These are phyloP conservation scores for Parapsyche elsis DNA, from an alignment of 1,140 invertebrate species.

Conservation along the genomic window DNA sequence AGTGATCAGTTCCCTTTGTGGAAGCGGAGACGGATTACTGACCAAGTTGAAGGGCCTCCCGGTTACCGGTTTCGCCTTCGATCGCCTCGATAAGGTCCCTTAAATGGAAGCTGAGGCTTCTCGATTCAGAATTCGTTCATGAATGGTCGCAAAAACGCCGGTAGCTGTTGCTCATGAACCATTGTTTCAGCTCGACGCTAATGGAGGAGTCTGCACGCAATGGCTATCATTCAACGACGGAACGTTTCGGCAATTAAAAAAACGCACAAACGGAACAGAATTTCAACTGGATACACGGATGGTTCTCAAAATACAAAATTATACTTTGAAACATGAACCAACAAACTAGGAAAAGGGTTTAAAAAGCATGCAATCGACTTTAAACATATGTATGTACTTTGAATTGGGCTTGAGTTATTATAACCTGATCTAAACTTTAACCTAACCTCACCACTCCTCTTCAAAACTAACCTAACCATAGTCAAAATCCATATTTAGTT, in stretches of 20 bases:
- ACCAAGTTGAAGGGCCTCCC: background rate
- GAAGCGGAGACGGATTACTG: constrained; percentile 1
- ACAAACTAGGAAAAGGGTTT: no score
- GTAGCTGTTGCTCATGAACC: background rate
- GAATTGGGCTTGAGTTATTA: no score
- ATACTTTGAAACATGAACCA: no score
- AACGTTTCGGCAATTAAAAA: constrained; percentile 16
- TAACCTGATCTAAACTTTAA: no score
- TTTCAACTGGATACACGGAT: background rate
- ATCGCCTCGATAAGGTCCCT: constrained; percentile 5
- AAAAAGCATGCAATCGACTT: no score
- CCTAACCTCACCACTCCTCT: no score
- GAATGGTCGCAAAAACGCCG: constrained; percentile 31
- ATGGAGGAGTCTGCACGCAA: constrained; percentile 14
- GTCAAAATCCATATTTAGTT: no score
- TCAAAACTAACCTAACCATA: no score
- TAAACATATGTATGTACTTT: no score
- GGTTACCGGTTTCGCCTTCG: constrained; percentile 9
- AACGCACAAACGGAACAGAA: background rate
- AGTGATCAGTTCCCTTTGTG: no score
- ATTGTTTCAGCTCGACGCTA: constrained; percentile 36
- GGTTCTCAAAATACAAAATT: no score
- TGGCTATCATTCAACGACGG: background rate
- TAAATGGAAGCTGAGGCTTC: background rate
- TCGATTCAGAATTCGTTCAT: constrained; percentile 36